Evolutionary conservation across 2,888 invertebrate genomes (phyloP).

Genomic region (Blera fallax): DNA sequence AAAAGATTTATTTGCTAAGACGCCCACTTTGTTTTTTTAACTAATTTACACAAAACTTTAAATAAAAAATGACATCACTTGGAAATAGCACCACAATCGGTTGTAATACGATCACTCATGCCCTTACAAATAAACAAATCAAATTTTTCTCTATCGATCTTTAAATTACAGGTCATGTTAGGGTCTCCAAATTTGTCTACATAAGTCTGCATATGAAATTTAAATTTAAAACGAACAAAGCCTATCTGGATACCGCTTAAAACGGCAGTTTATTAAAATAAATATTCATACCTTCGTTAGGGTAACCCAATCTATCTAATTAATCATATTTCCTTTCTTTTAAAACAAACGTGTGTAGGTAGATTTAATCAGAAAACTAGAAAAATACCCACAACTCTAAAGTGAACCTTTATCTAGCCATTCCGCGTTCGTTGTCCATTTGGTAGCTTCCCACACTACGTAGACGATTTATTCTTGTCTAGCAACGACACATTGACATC

Average conservation of each 20-base stretch:
- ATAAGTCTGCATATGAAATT: not conserved
- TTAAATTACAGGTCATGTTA: not conserved
- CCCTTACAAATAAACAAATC: not conserved
- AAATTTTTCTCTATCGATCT: not conserved
- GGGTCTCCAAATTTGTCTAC: no score
- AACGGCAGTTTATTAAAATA: slow-evolving; percentile 19
- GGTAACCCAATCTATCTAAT: slow-evolving; percentile 29
- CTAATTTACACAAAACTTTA: not conserved
- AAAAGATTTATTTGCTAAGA: not conserved
- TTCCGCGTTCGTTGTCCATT: not conserved
- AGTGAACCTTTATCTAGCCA: not conserved
- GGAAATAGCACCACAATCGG: not conserved
- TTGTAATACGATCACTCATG: not conserved
- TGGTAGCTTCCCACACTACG: slow-evolving; percentile 36
- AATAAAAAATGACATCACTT: not conserved
- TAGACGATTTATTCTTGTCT: slow-evolving; percentile 60
- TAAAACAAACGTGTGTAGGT: not conserved
- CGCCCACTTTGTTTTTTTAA: not conserved
- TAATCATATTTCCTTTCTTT: slow-evolving; percentile 23
- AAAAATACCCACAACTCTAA: not conserved
- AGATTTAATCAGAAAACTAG: not conserved
- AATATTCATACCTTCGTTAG: slow-evolving; percentile 35
- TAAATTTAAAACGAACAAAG: no score
- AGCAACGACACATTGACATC: slow-evolving; percentile 48
- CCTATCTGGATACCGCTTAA: not conserved